Percentiles rank a stretch among this genome's conserved stretches.
These are phyloP conservation scores for Eudyptes chrysolophus DNA, from an alignment of 2,113 vertebrate species.

Conservation along the genomic window DNA sequence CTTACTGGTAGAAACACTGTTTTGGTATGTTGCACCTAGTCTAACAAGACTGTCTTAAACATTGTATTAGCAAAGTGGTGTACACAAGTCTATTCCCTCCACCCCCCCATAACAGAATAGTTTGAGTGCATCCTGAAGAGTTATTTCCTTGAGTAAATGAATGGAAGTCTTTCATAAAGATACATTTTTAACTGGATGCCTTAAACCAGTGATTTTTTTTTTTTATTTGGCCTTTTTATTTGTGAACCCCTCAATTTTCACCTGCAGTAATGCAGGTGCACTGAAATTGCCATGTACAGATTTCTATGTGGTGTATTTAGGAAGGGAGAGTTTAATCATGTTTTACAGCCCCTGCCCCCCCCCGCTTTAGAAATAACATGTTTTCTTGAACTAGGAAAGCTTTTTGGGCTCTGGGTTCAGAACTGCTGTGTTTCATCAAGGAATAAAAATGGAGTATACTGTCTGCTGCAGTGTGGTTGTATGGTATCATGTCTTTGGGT, in stretches of 20 bases:
- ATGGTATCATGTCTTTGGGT: not conserved
- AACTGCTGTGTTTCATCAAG: not conserved
- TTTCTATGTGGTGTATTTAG: not conserved
- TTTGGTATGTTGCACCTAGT: not conserved
- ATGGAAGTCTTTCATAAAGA: not conserved
- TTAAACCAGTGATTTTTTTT: not conserved
- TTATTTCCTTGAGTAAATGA: not conserved
- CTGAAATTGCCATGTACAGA: not conserved
- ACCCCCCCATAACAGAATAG: accelerated
- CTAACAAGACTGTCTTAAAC: not conserved
- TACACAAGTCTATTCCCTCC: not conserved
- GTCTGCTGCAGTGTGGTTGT: not conserved
- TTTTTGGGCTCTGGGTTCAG: not conserved
- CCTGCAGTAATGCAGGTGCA: not conserved
- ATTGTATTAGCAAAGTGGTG: not conserved
- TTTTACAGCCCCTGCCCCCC: not conserved
- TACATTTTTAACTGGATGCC: not conserved
- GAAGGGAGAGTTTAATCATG: not conserved
- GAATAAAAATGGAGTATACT: not conserved
- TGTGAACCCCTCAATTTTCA: not conserved
- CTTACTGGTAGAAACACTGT: not conserved
- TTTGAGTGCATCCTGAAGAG: not conserved
- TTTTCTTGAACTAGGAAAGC: not conserved
- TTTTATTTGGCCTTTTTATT: not conserved
- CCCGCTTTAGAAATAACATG: not conserved